phyloP scores from a whole-genome alignment of 2,113 vertebrate genomes.

The Tupaia tana region DNA sequence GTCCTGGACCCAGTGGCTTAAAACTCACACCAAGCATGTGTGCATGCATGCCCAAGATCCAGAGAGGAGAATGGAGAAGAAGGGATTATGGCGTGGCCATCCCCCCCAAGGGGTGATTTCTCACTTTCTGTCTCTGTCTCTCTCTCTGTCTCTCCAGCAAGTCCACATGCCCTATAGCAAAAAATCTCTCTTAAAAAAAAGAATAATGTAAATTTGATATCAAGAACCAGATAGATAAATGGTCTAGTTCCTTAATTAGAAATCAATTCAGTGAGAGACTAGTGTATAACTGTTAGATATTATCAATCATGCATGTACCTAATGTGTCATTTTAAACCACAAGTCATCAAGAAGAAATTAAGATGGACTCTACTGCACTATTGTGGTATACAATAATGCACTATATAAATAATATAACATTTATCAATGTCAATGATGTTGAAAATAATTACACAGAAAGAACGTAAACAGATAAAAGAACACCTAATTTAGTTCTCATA shows the following conservation, averaged over 20 bases:
- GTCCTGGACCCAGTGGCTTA: no score
- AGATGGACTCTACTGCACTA: conserved; percentile 10
- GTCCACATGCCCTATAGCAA: no score
- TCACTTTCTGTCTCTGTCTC: no score
- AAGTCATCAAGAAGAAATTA: conserved; percentile 51
- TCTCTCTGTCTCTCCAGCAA: no score
- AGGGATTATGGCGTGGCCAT: no score
- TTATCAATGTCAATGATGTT: background rate
- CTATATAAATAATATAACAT: conserved; percentile 35
- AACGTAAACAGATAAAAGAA: conserved; percentile 24
- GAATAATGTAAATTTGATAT: background rate
- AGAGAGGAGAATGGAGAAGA: no score
- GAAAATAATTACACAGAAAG: conserved; percentile 42
- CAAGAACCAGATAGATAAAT: conserved; percentile 42
- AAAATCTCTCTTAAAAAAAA: no score
- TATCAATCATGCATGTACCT: background rate
- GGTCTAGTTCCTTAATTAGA: conserved; percentile 52
- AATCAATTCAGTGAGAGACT: conserved; percentile 51
- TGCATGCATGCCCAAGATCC: no score
- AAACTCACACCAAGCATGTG: no score
- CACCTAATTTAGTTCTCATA: conserved; percentile 13
- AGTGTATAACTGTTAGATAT: conserved; percentile 1
- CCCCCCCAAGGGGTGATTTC: no score
- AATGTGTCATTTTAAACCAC: conserved; percentile 37
- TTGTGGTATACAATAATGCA: background rate